These are phyloP conservation scores for Pristionchus entomophagus DNA, from an alignment of 2,888 invertebrate genomes.

Conservation along the genomic window DNA sequence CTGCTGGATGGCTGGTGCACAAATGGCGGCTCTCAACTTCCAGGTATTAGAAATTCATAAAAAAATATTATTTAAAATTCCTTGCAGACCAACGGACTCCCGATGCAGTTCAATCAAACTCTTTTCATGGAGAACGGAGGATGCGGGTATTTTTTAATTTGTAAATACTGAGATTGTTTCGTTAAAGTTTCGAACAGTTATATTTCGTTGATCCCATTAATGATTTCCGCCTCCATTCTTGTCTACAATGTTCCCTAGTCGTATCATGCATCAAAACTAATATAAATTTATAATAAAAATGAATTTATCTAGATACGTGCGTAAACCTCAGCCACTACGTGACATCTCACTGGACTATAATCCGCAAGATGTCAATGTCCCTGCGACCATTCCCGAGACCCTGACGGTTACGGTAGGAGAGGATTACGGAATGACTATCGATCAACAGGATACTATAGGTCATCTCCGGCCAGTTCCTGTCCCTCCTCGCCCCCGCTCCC, in stretches of 20 bases:
- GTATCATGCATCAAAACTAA: too few relatives aligned
- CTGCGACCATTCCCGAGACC: constrained; percentile 44
- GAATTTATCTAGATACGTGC: constrained; percentile 46
- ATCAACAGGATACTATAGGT: constrained; percentile 1
- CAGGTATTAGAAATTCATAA: too few relatives aligned
- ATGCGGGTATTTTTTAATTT: constrained; percentile 84
- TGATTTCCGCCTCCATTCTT: too few relatives aligned
- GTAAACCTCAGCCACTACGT: constrained; percentile 42
- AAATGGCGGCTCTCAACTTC: constrained; percentile 87
- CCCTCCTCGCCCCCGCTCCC: neutral
- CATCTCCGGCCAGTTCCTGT: constrained; percentile 46
- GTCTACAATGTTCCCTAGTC: too few relatives aligned
- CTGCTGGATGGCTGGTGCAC: constrained; percentile 94
- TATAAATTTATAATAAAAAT: neutral
- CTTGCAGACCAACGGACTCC: constrained; percentile 81
- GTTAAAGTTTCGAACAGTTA: neutral
- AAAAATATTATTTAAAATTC: too few relatives aligned
- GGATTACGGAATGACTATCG: neutral
- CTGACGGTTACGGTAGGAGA: constrained; percentile 38
- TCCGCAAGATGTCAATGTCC: constrained; percentile 39
- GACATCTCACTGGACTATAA: constrained; percentile 41
- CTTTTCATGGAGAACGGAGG: constrained; percentile 92
- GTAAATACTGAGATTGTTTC: too few relatives aligned
- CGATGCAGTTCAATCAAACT: constrained; percentile 91
- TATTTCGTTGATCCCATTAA: neutral